These are phyloP conservation scores for Axea sp. DNA, from an alignment of 2,888 invertebrate genomes.

Conservation along the genomic window DNA sequence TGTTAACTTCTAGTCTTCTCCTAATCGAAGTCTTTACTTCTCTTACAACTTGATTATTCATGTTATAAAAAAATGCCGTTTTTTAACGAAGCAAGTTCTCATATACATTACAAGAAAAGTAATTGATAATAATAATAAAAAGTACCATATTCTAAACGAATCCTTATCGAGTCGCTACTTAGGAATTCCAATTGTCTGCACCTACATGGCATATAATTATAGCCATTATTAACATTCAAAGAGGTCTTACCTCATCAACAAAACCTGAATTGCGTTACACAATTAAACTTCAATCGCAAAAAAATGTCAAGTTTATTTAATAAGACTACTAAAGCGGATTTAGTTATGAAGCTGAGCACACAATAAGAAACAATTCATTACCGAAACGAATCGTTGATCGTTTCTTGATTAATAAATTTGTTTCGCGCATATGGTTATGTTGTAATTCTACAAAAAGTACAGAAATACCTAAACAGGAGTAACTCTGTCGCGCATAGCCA, in stretches of 20 bases:
- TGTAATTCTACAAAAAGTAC: slow-evolving; percentile 2
- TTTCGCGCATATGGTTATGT: slow-evolving; percentile 2
- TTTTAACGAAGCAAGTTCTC: slow-evolving; percentile 35
- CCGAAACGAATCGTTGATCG: slow-evolving; percentile 5
- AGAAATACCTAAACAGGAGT: slow-evolving; percentile 5
- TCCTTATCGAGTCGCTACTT: slow-evolving; percentile 35
- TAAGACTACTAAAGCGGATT: slow-evolving; percentile 16
- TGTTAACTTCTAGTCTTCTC: too few relatives aligned
- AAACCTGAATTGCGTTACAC: slow-evolving; percentile 22
- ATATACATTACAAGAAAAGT: slow-evolving; percentile 35
- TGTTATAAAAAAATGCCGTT: slow-evolving; percentile 4
- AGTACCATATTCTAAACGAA: slow-evolving; percentile 8
- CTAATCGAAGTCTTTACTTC: too few relatives aligned
- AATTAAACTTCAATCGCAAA: slow-evolving; percentile 19
- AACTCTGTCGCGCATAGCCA: slow-evolving; percentile 3
- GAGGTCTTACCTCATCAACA: slow-evolving; percentile 41
- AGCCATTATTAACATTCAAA: slow-evolving; percentile 33
- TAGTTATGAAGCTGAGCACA: slow-evolving; percentile 8
- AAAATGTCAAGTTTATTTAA: slow-evolving; percentile 45
- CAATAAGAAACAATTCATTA: slow-evolving; percentile 14
- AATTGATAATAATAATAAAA: slow-evolving; percentile 42
- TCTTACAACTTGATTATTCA: slow-evolving; percentile 13
- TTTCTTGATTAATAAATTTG: slow-evolving; percentile 27
- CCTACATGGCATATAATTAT: slow-evolving; percentile 45
- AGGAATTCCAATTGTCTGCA: slow-evolving; percentile 51